Evolutionary conservation across 2,113 vertebrate species (phyloP), one percentile per base, ranked within the genome.

Genomic region (Eonycteris spelaea): DNA sequence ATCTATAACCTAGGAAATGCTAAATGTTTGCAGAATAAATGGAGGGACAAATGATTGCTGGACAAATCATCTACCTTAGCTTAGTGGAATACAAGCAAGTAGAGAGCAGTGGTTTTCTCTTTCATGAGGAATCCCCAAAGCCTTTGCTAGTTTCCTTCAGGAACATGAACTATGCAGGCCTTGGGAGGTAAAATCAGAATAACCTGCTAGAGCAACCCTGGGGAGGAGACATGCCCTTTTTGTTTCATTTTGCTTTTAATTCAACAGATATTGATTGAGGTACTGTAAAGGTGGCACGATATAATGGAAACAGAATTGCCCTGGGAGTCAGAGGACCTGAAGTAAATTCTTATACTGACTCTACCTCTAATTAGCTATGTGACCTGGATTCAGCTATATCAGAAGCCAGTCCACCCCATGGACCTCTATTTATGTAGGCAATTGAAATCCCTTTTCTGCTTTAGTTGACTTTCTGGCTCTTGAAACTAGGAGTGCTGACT

Each of bases 171-270:
- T 14, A 4, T 26, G 10, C 9, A 86, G 48, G 59, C 70, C 22
- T 53, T 84, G 38, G 89, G 86, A 88, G 67, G 78, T 48, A 86
- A 86, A 86, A 92, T 67, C 71, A 73, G 40, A 80, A 82, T 89
- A 86, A 85, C 53, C 86, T 73, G 73, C n/a, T 10, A 73, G 30
- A 21, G 61, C 68, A 84, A 71, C 53, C 3, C 45, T 80, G 88
- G 35, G 83, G 24, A 59, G 55, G n/a, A 89, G 40, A 75, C 48
- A 33, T 26, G 26, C 15, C 43, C 74, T 95, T 95, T 78, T 75
- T 91, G 67, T 80, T 83, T 71, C 67, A 63, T 79, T 93, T 91
- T 83, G 18, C 65, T 88, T 94, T 93, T 88, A 93, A 95, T 80
- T 91, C 86, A 63, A 40, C 77, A 70, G 73, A 75, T 77, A 91